Base-by-base conservation (phyloP, 1,140 invertebrate genomes). In the Habropoda laboriosa region DNA sequence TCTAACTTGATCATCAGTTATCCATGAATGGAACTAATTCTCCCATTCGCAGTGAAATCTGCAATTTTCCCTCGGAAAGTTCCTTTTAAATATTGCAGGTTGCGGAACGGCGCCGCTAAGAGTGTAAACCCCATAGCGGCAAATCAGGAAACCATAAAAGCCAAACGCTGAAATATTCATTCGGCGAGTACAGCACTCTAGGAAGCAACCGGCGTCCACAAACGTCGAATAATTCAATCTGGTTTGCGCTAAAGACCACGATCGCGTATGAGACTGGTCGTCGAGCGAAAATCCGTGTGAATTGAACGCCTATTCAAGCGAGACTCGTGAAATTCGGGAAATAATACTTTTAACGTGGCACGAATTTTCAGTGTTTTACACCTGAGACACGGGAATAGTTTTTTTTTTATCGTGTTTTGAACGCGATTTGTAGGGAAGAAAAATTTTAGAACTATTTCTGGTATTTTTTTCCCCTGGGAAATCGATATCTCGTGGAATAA, bases 61-160 rank as follows among this genome's bases (percentile, higher is more conserved):
- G 5, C 40, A 12, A n/a, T n/a, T n/a, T 42, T 42, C 12, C 40
- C 40, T 42, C 12, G 1, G 5, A 61, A 38, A 3, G 32, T n/a
- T 38, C 4, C 1, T 30, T 61, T 0, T 12, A 60, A 35, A 60
- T 5, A 35, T 51, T 10, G 5, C 40, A 42, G 5, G 12, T 12
- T 12, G 40, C 40, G 40, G 40, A 42, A 42, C 40, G 40, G 12
- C 12, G 12, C 40, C 10, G 60, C 1, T 16, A 40, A 24, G 21
- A 24, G 1, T 2, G 13, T 16, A n/a, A 61, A 38, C 60, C 3
- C 5, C 16, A n/a, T 40, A 27, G 7, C 60, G n/a, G 35, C 21
- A 24, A 63, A 40, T 63, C 60, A 40, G 35, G 35, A 63, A 63
- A 63, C 60, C 35, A 63, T 63, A 63, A 63, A 63, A 63, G 3